Conservation (phyloP, 2,113 vertebrate species). For the Festucalex cinctus region DNA sequence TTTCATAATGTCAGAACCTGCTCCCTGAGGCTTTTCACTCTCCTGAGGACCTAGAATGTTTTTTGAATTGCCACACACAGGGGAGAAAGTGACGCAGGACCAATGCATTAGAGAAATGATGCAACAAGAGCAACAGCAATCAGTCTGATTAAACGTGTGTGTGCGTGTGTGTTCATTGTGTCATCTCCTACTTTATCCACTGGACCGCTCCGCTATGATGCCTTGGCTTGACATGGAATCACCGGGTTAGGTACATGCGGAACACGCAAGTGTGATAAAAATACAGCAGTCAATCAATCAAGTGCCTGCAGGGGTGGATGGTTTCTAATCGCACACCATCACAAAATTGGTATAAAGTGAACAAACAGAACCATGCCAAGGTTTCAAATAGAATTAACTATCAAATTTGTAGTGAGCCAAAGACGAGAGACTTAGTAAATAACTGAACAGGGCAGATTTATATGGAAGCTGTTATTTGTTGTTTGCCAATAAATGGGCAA, state of each 20-base stretch:
- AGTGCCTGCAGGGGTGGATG: not conserved
- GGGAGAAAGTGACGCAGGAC: constrained; percentile 31
- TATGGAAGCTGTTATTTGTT: not conserved
- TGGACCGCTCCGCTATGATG: constrained; percentile 17
- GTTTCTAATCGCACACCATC: not conserved
- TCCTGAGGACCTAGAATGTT: constrained; percentile 18
- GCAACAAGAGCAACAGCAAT: constrained; percentile 70
- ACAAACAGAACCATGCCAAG: not conserved
- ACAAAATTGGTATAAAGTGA: not conserved
- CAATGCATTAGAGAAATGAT: constrained; percentile 70
- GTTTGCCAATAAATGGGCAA: constrained; percentile 1
- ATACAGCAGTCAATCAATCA: constrained; percentile 10
- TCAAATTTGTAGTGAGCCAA: not conserved
- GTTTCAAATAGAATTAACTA: not conserved
- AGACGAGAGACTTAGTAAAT: not conserved
- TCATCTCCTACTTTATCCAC: constrained; percentile 17
- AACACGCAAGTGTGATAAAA: constrained; percentile 16
- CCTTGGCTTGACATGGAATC: constrained; percentile 37
- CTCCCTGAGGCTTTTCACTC: constrained; percentile 20
- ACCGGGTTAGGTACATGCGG: constrained; percentile 20
- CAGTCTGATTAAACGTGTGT: constrained; percentile 57
- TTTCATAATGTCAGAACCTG: constrained; percentile 20
- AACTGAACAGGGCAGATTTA: not conserved
- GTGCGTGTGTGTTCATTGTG: constrained; percentile 6
- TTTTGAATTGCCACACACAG: constrained; percentile 13